Base-by-base conservation (phyloP, 1,140 invertebrate species). In the Palaemon carinicauda region DNA sequence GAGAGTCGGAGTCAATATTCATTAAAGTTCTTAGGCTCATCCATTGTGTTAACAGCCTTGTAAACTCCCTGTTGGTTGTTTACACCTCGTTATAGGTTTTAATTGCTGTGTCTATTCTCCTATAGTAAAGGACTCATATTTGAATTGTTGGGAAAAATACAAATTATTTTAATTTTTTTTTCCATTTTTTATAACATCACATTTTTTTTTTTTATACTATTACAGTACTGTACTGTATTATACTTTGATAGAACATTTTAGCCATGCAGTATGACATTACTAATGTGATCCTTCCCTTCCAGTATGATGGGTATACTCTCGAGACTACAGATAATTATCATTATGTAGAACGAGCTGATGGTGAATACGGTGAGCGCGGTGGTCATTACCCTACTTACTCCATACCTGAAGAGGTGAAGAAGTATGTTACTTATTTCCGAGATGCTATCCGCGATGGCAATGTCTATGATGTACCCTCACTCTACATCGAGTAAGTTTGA, bases 381-480 rank as follows among this genome's bases (percentile, higher is more conserved):
- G 65, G 77, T 51, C 89, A 91, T 29, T 90, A 90, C 75, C 89
- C 90, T 3, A 90, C 90, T 24, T 95, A 94, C 91, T 94, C 95
- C 90, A 94, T 97, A 92, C 96, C 96, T n/a, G 96, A 97, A 80
- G 93, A 95, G 89, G 96, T 99, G 19, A 96, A 96, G 91, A 97
- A 96, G 89, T 98, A 98, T 90, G 92, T 99, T 14, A 91, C 95
- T 4, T 96, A 97, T 90, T 96, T 99, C 89, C 94, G 96, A 33
- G 96, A 96, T 90, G 95, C 95, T 90, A 96, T 99, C 78, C 96
- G 95, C 89, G 96, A 98, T 84, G 96, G 97, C 54, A 95, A 96
- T 91, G 94, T 98, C 0, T 97, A 95, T 92, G 97, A 99, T 90
- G 96, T 99, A 87, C 95, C 89, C n/a, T 75, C 83, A 12, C 87